Evolutionary conservation across 1,140 invertebrate genomes (phyloP).

Genomic region (Carcinoscorpius rotundicauda): DNA sequence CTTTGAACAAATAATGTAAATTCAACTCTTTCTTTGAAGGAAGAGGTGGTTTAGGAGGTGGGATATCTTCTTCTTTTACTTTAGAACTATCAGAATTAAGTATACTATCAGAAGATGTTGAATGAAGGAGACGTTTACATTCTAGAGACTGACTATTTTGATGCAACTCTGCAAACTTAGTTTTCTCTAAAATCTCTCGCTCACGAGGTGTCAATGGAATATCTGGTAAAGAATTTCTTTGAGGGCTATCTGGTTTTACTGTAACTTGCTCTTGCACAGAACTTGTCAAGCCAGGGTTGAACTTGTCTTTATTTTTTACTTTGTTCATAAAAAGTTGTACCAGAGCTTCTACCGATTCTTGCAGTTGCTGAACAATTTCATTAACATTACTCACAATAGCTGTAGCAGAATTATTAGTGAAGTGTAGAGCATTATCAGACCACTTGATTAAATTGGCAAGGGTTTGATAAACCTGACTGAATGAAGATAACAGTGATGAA

Average conservation of each 20-base stretch:
- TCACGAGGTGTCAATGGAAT: constrained; percentile 44
- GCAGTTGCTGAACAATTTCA: constrained; percentile 60
- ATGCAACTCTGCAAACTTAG: constrained; percentile 12
- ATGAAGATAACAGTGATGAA: constrained; percentile 54
- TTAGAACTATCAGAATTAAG: constrained; percentile 8
- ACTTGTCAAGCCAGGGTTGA: neutral
- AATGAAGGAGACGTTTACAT: constrained; percentile 13
- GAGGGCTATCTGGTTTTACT: constrained; percentile 26
- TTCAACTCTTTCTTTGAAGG: constrained; percentile 35
- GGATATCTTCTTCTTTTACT: constrained; percentile 21
- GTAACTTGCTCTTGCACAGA: neutral
- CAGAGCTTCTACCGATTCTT: constrained; percentile 52
- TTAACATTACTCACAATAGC: constrained; percentile 45
- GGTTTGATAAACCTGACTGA: constrained; percentile 72
- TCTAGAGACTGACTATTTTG: neutral
- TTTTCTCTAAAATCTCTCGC: constrained; percentile 35
- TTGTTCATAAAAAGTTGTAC: constrained; percentile 28
- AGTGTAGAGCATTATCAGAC: constrained; percentile 55
- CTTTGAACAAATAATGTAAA: constrained; percentile 29
- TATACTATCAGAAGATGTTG: constrained; percentile 21
- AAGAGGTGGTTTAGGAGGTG: constrained; percentile 77
- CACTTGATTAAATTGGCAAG: constrained; percentile 73
- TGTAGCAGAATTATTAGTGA: too few relatives aligned
- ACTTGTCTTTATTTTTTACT: constrained; percentile 20
- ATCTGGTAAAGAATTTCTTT: constrained; percentile 58